These are phyloP conservation scores for Drosophila demipolita DNA, from an alignment of 2,888 invertebrate genomes.

Conservation along the genomic window DNA sequence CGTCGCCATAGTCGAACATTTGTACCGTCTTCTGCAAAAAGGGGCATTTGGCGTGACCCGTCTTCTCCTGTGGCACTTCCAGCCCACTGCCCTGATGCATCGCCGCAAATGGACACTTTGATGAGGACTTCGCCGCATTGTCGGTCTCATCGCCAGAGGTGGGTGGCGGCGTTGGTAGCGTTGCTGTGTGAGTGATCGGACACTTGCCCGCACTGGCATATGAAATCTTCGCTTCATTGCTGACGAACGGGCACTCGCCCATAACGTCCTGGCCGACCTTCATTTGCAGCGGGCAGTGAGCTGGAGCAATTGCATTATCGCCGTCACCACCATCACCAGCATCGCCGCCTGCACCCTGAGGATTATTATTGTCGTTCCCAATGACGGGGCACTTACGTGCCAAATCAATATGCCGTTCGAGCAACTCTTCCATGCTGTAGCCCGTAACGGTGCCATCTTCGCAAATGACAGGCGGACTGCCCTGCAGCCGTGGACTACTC, in stretches of 20 bases:
- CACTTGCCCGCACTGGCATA: conserved; percentile 75
- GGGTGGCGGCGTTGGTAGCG: conserved; percentile 29
- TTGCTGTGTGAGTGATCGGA: conserved; percentile 64
- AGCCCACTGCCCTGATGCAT: conserved; percentile 74
- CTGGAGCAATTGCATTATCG: conserved; percentile 62
- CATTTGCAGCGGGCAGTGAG: conserved; percentile 85
- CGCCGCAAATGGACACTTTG: conserved; percentile 80
- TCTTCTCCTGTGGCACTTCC: conserved; percentile 42
- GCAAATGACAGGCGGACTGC: conserved; percentile 83
- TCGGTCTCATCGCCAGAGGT: conserved; percentile 68
- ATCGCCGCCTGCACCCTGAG: conserved; percentile 31
- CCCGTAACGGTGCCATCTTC: conserved; percentile 77
- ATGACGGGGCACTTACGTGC: conserved; percentile 84
- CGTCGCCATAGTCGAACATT: conserved; percentile 84
- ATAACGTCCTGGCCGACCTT: conserved; percentile 82
- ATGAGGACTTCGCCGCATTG: conserved; percentile 67
- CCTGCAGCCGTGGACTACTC: conserved; percentile 61
- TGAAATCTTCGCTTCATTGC: conserved; percentile 82
- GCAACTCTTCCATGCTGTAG: conserved; percentile 82
- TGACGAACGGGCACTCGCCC: conserved; percentile 86
- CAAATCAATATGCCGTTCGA: conserved; percentile 83
- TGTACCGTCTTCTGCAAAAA: conserved; percentile 84
- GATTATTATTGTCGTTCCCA: conserved; percentile 58
- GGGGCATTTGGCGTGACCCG: conserved; percentile 81
- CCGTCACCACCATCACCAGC: conserved; percentile 58